phyloP scores from a whole-genome alignment of 2,888 invertebrate genomes.

The Drosophila paranaensis region DNA sequence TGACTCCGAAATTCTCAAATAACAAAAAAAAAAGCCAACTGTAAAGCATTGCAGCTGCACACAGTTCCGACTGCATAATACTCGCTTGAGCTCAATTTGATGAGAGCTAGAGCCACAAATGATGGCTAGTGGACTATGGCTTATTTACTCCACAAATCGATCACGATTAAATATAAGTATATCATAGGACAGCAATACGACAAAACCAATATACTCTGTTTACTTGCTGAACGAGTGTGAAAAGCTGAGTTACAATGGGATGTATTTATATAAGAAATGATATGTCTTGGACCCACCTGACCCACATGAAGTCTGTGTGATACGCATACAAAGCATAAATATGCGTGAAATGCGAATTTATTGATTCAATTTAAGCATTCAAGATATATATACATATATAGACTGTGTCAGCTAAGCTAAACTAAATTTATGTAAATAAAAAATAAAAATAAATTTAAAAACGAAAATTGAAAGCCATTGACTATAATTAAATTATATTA shows the following conservation, averaged over 20 bases:
- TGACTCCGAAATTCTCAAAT: constrained; percentile 30
- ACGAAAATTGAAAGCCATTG: no score
- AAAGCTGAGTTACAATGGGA: constrained; percentile 16
- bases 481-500: no score
- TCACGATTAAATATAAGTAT: no score
- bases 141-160: no score
- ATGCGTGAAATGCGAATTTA: constrained; percentile 13
- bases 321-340: constrained; percentile 1
- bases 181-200: no score
- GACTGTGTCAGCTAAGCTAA: no score
- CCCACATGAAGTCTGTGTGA: neutral
- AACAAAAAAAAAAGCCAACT: neutral
- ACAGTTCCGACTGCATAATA: neutral
- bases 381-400: no score
- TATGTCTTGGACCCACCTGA: constrained; percentile 4
- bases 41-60: neutral
- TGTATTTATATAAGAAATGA: constrained; percentile 16
- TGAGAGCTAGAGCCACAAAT: no score
- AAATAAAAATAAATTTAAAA: no score
- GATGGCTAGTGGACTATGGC: no score
- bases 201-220: neutral
- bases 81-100: neutral
- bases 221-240: constrained; percentile 1
- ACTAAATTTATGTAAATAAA: no score
- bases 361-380: constrained; percentile 22